Base-by-base conservation (phyloP, 2,113 vertebrate species). In the Bos indicus region DNA sequence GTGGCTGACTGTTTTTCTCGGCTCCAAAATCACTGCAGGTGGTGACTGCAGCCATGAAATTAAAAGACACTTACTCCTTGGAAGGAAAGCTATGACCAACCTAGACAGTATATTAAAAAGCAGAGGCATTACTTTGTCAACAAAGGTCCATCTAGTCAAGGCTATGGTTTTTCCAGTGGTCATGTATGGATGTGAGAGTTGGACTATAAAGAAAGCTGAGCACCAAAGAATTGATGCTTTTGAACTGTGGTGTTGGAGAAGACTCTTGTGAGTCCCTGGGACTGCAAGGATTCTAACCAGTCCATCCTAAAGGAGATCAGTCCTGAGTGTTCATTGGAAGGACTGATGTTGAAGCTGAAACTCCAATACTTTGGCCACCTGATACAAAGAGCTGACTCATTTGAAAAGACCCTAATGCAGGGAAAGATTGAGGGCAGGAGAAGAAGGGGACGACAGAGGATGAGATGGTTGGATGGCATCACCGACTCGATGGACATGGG, bases 191-290 rank as follows among this genome's bases (percentile, higher is more conserved):
- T 67, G 64, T 67, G 8, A 67, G 62, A n/a, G 64, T 19, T n/a
- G 62, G 7, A 67, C 62, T 67, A 9, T n/a, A 4, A n/a, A n/a
- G 64, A 67, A n/a, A 4, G 0, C 33, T 67, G 8, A 67, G 33
- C 0, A 0, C 33, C 4, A 0, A 19, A 19, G 33, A 67, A 67
- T n/a, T 10, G 16, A 67, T n/a, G 33, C 3, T 67, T 67, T 67
- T n/a, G 33, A 67, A n/a, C 62, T n/a, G 33, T 67, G 33, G 16
- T n/a, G 16, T n/a, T 67, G 62, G 62, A 67, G 33, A n/a, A 67
- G 33, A 67, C 16, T n/a, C 16, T 67, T 67, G 62, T 10, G 62
- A 19, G 16, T 67, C 62, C 33, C 16, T 67, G 19, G 33, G 62
- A 19, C 33, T 19, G 33, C 16, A 67, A 10, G 62, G 62, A 67